Evolutionary conservation across 2,113 vertebrate genomes (phyloP).

Genomic region (Theristicus caerulescens): DNA sequence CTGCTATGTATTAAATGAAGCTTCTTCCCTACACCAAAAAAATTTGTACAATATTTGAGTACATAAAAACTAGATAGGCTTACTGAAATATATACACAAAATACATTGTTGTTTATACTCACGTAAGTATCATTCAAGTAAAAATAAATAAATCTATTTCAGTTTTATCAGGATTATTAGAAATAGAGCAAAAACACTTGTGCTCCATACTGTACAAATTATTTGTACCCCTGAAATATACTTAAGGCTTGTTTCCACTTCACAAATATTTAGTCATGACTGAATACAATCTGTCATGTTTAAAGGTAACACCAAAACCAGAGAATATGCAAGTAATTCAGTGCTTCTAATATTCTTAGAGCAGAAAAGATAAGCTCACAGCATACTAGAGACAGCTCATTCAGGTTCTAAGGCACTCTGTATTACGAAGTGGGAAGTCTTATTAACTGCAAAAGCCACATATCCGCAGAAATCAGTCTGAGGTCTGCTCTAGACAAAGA

Average conservation of each 20-base stretch:
- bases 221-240: background rate
- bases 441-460: background rate
- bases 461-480: background rate
- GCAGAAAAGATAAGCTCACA: background rate
- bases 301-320: background rate
- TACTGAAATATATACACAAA: background rate
- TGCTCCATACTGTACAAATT: background rate
- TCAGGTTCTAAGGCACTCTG: background rate
- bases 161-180: background rate
- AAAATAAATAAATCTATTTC: background rate
- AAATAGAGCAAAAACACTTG: background rate
- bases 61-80: background rate
- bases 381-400: background rate
- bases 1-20: background rate
- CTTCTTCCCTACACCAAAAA: background rate
- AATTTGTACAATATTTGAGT: background rate
- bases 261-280: background rate
- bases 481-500: background rate
- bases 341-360: background rate
- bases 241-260: background rate
- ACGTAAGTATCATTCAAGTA: background rate
- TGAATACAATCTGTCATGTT: background rate
- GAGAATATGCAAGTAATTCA: background rate
- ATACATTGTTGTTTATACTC: background rate
- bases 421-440: background rate